A percentile compares a stretch with the other conserved stretches of the same genome.
Evolutionary conservation across 2,888 invertebrate genomes (phyloP).

Genomic region (Agrochola macilenta): DNA sequence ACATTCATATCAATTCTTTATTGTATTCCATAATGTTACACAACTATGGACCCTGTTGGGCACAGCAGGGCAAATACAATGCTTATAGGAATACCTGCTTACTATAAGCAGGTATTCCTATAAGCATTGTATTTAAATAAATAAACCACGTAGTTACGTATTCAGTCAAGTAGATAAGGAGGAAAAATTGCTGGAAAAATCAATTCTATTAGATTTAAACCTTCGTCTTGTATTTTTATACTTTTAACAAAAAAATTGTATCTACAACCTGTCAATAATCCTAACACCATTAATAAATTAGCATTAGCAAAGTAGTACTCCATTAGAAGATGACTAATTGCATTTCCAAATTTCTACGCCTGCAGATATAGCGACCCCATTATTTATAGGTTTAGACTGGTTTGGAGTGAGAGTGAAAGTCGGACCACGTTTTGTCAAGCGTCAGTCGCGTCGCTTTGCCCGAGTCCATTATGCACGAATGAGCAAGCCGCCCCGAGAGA

Average conservation of each 20-base stretch:
- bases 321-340: slow-evolving; percentile 44
- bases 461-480: slow-evolving; percentile 90
- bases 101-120: background rate
- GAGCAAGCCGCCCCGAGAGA: slow-evolving; percentile 89
- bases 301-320: slow-evolving; percentile 32
- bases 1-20: background rate
- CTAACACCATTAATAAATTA: slow-evolving; percentile 6
- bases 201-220: background rate
- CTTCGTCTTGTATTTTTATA: slow-evolving; percentile 10
- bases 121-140: background rate
- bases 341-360: slow-evolving; percentile 55
- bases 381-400: slow-evolving; percentile 81
- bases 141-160: background rate
- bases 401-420: slow-evolving; percentile 88
- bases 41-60: too few species aligned
- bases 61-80: too few species aligned
- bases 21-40: too few species aligned
- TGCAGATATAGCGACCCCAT: slow-evolving; percentile 68
- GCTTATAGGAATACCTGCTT: too few species aligned
- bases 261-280: background rate
- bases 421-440: slow-evolving; percentile 88
- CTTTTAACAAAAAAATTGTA: background rate
- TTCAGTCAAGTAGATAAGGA: background rate
- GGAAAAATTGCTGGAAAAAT: background rate
- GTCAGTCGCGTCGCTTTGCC: slow-evolving; percentile 83